A percentile compares a stretch with the other conserved stretches of the same genome.
These are phyloP conservation scores for Eutrigla gurnardus DNA, from an alignment of 2,797 vertebrate genomes.

Conservation along the genomic window DNA sequence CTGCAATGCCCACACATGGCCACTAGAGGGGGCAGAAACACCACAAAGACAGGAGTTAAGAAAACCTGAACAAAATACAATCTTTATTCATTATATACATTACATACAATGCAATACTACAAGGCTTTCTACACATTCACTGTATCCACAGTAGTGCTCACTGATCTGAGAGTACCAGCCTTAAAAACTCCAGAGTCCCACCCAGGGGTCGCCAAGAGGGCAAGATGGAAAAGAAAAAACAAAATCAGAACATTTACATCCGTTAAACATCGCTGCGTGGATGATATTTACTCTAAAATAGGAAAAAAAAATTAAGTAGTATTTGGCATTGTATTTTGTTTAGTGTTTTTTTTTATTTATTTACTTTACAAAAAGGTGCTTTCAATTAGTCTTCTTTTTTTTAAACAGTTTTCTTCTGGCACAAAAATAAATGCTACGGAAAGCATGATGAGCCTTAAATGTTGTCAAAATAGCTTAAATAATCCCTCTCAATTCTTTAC, in stretches of 20 bases:
- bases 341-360: slow-evolving; percentile 12
- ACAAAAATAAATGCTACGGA: slow-evolving; percentile 52
- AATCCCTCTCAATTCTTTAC: slow-evolving; percentile 14
- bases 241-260: slow-evolving; percentile 46
- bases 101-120: slow-evolving; percentile 96
- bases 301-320: slow-evolving; percentile 46
- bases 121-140: slow-evolving; percentile 86
- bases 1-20: not conserved
- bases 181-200: slow-evolving; percentile 67
- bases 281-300: slow-evolving; percentile 47
- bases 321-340: slow-evolving; percentile 79
- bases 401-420: slow-evolving; percentile 49
- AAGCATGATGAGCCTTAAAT: slow-evolving; percentile 40
- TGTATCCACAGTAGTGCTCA: slow-evolving; percentile 86
- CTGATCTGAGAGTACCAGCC: slow-evolving; percentile 78
- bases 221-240: slow-evolving; percentile 12
- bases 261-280: slow-evolving; percentile 31
- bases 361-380: slow-evolving; percentile 60
- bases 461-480: slow-evolving; percentile 11
- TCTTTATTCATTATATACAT: slow-evolving; percentile 98
- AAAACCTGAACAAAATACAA: slow-evolving; percentile 99
- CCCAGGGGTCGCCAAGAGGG: slow-evolving; percentile 32
- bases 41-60: slow-evolving; percentile 71
- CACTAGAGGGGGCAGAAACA: slow-evolving; percentile 33
- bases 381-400: slow-evolving; percentile 39